Conservation (phyloP, 2,797 vertebrate species). For the Hippopotamyrus pictus region DNA sequence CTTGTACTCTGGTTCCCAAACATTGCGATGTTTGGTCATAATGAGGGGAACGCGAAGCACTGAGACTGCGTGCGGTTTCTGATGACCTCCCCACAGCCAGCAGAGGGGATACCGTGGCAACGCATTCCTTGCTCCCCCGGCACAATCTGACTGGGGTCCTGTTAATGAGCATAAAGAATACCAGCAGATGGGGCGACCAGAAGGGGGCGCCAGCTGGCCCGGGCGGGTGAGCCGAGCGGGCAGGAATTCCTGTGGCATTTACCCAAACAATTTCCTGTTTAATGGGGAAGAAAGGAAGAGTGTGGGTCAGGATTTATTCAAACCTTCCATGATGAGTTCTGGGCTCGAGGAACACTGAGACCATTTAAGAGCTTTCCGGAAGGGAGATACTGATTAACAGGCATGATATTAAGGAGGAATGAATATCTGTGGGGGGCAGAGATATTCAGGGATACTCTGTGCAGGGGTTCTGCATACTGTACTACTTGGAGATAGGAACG, state of each 20-base stretch:
- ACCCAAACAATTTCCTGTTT: conserved; percentile 77
- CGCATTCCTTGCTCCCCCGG: conserved; percentile 43
- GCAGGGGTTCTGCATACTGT: conserved; percentile 59
- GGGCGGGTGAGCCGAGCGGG: conserved; percentile 58
- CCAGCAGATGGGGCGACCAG: conserved; percentile 69
- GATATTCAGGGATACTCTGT: conserved; percentile 78
- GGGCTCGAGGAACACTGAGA: conserved; percentile 78
- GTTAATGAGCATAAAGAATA: conserved; percentile 68
- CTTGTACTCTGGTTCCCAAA: background rate
- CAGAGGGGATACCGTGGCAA: background rate
- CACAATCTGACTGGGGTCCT: conserved; percentile 65
- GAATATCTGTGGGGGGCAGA: conserved; percentile 73
- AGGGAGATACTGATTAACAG: conserved; percentile 80
- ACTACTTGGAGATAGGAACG: background rate
- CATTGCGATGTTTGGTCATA: background rate
- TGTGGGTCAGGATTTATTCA: conserved; percentile 80
- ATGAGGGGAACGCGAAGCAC: background rate
- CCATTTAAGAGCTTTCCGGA: conserved; percentile 78
- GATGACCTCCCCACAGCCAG: background rate
- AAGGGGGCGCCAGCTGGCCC: conserved; percentile 67
- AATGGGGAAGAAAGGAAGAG: conserved; percentile 83
- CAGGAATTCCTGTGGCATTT: conserved; percentile 77
- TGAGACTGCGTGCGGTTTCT: background rate
- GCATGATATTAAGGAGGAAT: conserved; percentile 75
- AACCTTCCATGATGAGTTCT: conserved; percentile 79